Percentiles rank a stretch among this genome's conserved stretches.
These are phyloP conservation scores for Drosophila ananassae DNA, from an alignment of 1,140 invertebrate genomes.

Conservation along the genomic window DNA sequence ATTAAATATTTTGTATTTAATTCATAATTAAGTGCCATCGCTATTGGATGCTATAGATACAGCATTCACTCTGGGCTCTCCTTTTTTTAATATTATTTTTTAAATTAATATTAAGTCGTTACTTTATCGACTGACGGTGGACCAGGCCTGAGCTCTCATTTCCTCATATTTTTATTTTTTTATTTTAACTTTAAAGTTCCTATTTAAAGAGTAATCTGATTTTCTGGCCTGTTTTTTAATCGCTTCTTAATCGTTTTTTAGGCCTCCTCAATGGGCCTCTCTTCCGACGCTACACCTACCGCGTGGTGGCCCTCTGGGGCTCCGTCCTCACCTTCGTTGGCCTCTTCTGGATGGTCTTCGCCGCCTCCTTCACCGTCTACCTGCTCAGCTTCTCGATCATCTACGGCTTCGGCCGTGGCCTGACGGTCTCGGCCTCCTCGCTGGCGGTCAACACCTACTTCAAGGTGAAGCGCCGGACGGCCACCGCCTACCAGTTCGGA, in stretches of 20 bases:
- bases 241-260: slow-evolving; percentile 60
- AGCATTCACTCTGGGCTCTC: no score
- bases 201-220: no score
- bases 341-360: slow-evolving; percentile 86
- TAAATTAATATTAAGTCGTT: no score
- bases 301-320: slow-evolving; percentile 87
- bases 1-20: no score
- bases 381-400: slow-evolving; percentile 87
- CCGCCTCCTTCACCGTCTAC: slow-evolving; percentile 86
- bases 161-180: no score
- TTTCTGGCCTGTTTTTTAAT: not conserved
- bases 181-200: no score
- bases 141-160: no score
- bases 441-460: slow-evolving; percentile 87
- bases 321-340: slow-evolving; percentile 86
- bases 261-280: slow-evolving; percentile 88
- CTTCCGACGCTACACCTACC: slow-evolving; percentile 87
- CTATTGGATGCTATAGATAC: no score
- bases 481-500: slow-evolving; percentile 86
- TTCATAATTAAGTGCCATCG: no score
- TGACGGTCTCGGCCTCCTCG: slow-evolving; percentile 86
- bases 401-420: slow-evolving; percentile 87
- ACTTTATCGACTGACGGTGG: no score
- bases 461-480: slow-evolving; percentile 86
- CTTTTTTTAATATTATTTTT: no score